Base-by-base conservation (phyloP, 37 sponge, comb jelly and placozoan genomes). In the Lycopodina hypogea region DNA sequence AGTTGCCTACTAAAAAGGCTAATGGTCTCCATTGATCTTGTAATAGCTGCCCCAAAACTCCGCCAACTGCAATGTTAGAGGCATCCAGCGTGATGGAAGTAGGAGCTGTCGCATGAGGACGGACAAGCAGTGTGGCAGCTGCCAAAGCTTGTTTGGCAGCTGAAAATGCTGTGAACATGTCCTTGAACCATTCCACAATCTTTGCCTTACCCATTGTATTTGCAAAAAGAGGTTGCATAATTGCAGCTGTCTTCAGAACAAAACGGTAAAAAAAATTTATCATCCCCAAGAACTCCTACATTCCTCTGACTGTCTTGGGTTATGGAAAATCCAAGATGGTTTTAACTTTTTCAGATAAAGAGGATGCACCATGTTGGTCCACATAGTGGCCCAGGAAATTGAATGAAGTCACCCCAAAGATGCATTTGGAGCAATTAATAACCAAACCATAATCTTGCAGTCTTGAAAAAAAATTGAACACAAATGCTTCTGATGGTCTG, bases 201-300 rank as follows among this genome's bases (percentile, higher is more conserved):
- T 81, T 81, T 12, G 72, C 42, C 64, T 81, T 81, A 3, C 72
- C 72, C 6, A 32, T 24, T 71, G 29, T 53, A 72, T 72, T 35
- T 81, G 69, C 51, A n/a, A 56, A 81, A 17, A 81, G 40, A 39
- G 81, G 81, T 72, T 38, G 32, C 81, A 81, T 81, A 24, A 67
- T 42, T 33, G 32, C 32, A 64, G 83, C 83, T 35, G 67, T 63
- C 1, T n/a, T 45, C 28, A 64, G 75, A 34, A 82, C 23, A 37
- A 82, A 72, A 24, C 68, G 62, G 28, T 42, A 63, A 30, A 64
- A 82, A 42, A 82, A 82, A 36, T 82, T 74, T 22, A 72, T 65
- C 65, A 74, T 72, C n/a, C 83, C 83, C n/a, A 82, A 32, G 37
- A 72, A 82, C 9, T 72, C 75, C 57, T 74, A 75, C 18, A 74